These are phyloP conservation scores for Meiosimyza decipiens DNA, from an alignment of 2,888 invertebrate genomes.

Conservation along the genomic window DNA sequence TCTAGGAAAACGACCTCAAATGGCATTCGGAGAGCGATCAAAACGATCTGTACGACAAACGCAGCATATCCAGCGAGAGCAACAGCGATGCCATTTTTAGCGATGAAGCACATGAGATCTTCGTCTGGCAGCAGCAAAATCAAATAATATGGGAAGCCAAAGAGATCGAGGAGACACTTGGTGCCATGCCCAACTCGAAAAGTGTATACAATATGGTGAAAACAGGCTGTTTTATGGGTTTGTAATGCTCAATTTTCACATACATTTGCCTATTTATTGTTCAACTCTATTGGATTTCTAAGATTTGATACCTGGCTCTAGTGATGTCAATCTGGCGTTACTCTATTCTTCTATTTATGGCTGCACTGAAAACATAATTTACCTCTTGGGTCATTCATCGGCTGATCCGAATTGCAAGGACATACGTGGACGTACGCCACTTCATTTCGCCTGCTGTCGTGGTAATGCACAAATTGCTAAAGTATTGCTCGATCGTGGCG, in stretches of 20 bases:
- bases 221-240: constrained; percentile 57
- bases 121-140: constrained; percentile 58
- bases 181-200: constrained; percentile 52
- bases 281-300: background rate
- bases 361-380: constrained; percentile 55
- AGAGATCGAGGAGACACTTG: constrained; percentile 62
- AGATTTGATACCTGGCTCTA: constrained; percentile 58
- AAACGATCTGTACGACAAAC: constrained; percentile 59
- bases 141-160: constrained; percentile 61
- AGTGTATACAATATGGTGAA: constrained; percentile 58
- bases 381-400: constrained; percentile 57
- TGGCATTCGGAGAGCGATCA: constrained; percentile 61
- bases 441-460: constrained; percentile 84
- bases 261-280: constrained; percentile 9
- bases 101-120: constrained; percentile 61
- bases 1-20: constrained; percentile 65
- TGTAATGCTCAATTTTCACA: constrained; percentile 11
- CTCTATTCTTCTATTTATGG: constrained; percentile 61
- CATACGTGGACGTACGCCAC: constrained; percentile 74
- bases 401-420: constrained; percentile 76
- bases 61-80: constrained; percentile 63
- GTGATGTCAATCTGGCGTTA: constrained; percentile 61
- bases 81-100: constrained; percentile 61
- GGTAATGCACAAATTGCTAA: constrained; percentile 79
- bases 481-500: constrained; percentile 76